These are phyloP conservation scores for Psylliodes chrysocephalus DNA, from an alignment of 2,888 invertebrate genomes.

Conservation along the genomic window DNA sequence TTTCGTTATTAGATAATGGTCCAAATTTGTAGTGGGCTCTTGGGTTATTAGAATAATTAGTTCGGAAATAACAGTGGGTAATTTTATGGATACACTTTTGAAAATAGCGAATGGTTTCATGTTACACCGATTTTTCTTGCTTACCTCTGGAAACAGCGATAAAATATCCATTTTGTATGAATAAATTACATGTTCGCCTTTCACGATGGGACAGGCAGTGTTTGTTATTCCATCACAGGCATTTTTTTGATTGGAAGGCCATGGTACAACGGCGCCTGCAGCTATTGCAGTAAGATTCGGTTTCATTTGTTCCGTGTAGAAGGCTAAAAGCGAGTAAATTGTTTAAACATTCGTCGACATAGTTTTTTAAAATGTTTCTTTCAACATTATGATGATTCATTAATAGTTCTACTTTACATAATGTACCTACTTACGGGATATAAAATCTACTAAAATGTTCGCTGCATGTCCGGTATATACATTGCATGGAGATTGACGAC, in stretches of 20 bases:
- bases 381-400: no score
- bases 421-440: conserved; percentile 16
- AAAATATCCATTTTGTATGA: not conserved
- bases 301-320: not conserved
- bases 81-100: no score
- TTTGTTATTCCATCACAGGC: conserved; percentile 40
- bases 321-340: not conserved
- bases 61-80: no score
- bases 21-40: no score
- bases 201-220: conserved; percentile 39
- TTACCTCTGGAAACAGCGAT: conserved; percentile 16
- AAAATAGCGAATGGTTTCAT: no score
- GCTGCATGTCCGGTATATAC: conserved; percentile 14
- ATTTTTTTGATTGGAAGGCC: conserved; percentile 14
- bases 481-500: conserved; percentile 5
- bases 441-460: conserved; percentile 6
- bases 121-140: not conserved
- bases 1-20: no score
- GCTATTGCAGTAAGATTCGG: conserved; percentile 4
- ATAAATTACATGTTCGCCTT: conserved; percentile 36
- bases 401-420: not conserved
- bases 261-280: not conserved
- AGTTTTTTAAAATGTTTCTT: no score
- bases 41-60: no score
- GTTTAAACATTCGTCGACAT: no score